Percentiles rank a stretch among this genome's conserved stretches.
Evolutionary conservation across 2,113 vertebrate genomes (phyloP).

Genomic region (Lontra canadensis): DNA sequence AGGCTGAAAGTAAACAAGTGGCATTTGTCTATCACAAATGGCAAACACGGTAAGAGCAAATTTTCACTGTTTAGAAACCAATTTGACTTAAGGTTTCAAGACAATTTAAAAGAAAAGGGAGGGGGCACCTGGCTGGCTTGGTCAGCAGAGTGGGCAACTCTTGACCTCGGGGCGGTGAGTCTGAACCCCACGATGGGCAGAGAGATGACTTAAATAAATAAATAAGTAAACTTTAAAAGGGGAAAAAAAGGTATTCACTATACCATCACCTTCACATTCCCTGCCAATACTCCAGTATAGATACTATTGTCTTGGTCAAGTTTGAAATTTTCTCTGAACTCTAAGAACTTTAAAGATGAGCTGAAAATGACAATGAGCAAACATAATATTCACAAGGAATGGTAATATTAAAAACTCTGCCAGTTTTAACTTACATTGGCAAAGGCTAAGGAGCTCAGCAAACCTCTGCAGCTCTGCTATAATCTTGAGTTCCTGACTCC

Average conservation of each 20-base stretch:
- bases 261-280: not conserved
- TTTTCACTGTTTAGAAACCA: conserved; percentile 36
- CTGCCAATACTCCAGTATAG: not conserved
- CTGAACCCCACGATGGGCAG: not conserved
- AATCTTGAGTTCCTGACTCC: not conserved
- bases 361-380: conserved; percentile 33
- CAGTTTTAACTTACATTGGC: not conserved
- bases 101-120: not conserved
- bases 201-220: not conserved
- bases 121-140: not conserved
- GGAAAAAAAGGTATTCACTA: not conserved
- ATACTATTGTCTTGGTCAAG: not conserved
- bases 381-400: not conserved
- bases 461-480: not conserved
- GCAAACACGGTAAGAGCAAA: conserved; percentile 13
- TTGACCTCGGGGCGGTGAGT: not conserved
- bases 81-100: conserved; percentile 28
- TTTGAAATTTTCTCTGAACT: conserved; percentile 41
- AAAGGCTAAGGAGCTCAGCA: not conserved
- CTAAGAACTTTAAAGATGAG: not conserved
- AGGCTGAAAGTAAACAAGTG: conserved; percentile 14
- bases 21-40: conserved; percentile 55
- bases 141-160: not conserved
- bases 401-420: not conserved
- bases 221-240: not conserved